Conservation (phyloP, 2,797 vertebrate species). For the Bradypodion ventrale region DNA sequence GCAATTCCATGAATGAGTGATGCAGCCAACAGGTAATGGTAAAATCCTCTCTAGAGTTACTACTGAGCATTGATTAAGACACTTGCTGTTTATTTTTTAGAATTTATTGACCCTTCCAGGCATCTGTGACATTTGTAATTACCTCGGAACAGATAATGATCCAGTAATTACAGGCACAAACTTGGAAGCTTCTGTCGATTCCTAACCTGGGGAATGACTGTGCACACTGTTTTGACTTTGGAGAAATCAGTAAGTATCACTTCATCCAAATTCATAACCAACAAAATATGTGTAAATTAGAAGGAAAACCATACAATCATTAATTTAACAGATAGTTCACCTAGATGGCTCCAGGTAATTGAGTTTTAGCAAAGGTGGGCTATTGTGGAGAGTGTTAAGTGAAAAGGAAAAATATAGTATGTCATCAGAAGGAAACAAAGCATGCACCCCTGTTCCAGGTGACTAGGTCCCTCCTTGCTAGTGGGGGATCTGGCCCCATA, state of each 20-base stretch:
- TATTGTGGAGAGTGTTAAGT: no score
- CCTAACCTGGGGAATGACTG: not conserved
- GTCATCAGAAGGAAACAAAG: no score
- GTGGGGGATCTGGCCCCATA: no score
- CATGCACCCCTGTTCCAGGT: no score
- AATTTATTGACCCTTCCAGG: not conserved
- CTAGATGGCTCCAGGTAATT: not conserved
- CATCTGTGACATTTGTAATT: constrained; percentile 1
- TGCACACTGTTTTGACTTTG: not conserved
- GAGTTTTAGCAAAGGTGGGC: no score
- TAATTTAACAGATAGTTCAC: not conserved
- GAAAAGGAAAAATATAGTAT: no score
- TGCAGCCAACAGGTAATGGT: not conserved
- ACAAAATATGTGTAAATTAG: not conserved
- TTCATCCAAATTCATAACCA: not conserved
- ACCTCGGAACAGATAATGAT: not conserved
- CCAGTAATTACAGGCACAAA: not conserved
- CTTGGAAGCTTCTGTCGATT: not conserved
- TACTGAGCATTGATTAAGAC: not conserved
- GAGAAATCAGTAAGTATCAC: not conserved
- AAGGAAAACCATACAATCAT: not conserved
- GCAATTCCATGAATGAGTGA: no score
- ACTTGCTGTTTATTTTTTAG: constrained; percentile 1
- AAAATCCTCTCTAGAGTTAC: not conserved
- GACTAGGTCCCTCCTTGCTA: no score